Percentiles rank a stretch among this genome's conserved stretches.
These are phyloP conservation scores for Drosophila putrida DNA, from an alignment of 2,888 invertebrate species.

Conservation along the genomic window DNA sequence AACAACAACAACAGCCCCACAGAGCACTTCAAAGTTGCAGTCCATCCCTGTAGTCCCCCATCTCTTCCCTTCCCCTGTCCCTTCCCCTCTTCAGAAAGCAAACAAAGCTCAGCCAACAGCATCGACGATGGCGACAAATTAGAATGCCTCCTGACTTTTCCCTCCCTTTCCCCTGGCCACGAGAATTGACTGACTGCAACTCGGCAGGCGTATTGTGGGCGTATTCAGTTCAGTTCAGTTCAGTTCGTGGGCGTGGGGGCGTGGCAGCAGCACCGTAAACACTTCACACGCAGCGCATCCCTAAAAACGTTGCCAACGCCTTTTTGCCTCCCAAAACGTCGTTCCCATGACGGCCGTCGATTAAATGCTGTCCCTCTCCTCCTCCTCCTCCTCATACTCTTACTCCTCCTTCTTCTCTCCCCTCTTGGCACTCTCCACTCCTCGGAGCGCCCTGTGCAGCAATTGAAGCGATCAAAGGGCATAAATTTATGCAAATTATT, in stretches of 20 bases:
- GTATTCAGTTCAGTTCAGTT: constrained; percentile 30
- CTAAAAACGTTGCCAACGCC: constrained; percentile 72
- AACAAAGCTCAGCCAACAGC: constrained; percentile 55
- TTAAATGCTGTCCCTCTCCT: constrained; percentile 52
- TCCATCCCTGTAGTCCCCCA: constrained; percentile 1
- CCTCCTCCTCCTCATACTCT: background rate
- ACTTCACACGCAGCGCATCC: constrained; percentile 77
- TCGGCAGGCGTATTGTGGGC: constrained; percentile 6
- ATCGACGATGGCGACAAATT: constrained; percentile 74
- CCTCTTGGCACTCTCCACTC: background rate
- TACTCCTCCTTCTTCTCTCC: background rate
- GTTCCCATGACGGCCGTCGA: constrained; percentile 79
- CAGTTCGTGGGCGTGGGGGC: no score
- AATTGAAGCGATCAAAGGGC: constrained; percentile 85
- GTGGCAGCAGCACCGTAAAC: constrained; percentile 64
- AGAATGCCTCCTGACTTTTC: constrained; percentile 59
- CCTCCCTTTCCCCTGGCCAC: background rate
- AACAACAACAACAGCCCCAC: constrained; percentile 29
- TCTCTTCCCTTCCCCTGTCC: background rate
- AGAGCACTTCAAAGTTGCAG: constrained; percentile 77
- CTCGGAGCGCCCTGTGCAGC: constrained; percentile 53
- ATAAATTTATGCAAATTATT: constrained; percentile 86
- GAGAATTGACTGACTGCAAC: constrained; percentile 39
- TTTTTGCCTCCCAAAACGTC: constrained; percentile 1
- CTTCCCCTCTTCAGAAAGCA: constrained; percentile 12